phyloP scores from a whole-genome alignment of 92 coral and sea anemone species.

The Isaurus tuberculatus region DNA sequence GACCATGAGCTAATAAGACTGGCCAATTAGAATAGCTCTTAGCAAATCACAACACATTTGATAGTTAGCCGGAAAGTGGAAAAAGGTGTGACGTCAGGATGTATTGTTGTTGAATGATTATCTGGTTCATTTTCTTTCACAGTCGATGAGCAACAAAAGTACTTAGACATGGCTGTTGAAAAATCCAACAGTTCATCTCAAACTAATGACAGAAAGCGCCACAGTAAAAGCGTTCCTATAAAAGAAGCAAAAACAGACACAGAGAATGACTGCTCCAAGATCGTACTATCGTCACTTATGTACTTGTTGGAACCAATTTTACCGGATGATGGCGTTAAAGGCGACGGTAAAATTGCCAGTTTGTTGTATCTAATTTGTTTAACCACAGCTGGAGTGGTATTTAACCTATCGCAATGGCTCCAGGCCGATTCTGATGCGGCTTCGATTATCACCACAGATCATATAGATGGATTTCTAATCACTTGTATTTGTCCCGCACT shows the following conservation, averaged over 20 bases:
- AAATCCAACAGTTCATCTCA: neutral
- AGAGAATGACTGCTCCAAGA: constrained; percentile 50
- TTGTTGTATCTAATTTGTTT: constrained; percentile 91
- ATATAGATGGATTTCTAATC: constrained; percentile 93
- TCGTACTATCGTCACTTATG: constrained; percentile 68
- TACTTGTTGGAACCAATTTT: constrained; percentile 82
- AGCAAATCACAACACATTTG: constrained; percentile 60
- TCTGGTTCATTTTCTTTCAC: constrained; percentile 36
- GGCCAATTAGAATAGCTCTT: constrained; percentile 84
- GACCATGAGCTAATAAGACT: constrained; percentile 85
- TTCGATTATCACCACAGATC: constrained; percentile 92
- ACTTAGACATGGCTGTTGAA: constrained; percentile 24
- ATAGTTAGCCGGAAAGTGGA: constrained; percentile 11
- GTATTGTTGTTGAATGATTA: constrained; percentile 23
- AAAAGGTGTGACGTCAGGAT: constrained; percentile 23
- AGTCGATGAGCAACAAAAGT: constrained; percentile 18
- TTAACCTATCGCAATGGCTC: constrained; percentile 92
- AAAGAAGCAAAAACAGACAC: constrained; percentile 66
- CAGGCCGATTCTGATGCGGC: constrained; percentile 92
- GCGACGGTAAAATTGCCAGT: constrained; percentile 97
- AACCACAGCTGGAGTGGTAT: constrained; percentile 97
- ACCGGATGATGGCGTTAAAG: constrained; percentile 92
- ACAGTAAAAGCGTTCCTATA: constrained; percentile 2
- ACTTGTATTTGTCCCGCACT: constrained; percentile 95
- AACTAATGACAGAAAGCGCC: constrained; percentile 40